Conservation (phyloP, 1,140 invertebrate species). For the Drosophila sturtevanti region DNA sequence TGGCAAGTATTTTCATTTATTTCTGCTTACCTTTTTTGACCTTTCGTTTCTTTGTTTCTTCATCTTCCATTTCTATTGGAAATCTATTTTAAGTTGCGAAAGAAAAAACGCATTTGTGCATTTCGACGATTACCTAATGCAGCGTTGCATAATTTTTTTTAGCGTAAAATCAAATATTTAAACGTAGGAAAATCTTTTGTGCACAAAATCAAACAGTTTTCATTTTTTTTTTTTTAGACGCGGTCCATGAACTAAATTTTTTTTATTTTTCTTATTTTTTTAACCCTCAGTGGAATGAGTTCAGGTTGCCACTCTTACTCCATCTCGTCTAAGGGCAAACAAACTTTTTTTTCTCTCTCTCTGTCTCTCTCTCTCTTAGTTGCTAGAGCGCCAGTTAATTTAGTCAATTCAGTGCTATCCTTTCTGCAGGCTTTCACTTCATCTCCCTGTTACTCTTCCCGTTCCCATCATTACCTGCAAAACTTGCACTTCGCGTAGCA, state of each 20-base stretch:
- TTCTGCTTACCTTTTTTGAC: background rate
- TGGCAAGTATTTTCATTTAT: background rate
- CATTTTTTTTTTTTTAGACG: constrained; percentile 24
- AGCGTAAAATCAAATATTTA: constrained; percentile 71
- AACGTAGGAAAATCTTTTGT: constrained; percentile 68
- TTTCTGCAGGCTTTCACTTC: background rate
- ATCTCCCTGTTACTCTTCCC: background rate
- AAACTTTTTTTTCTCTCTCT: constrained; percentile 46
- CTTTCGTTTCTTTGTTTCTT: background rate
- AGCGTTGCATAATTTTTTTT: constrained; percentile 75
- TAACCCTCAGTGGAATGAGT: background rate
- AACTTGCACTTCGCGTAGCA: constrained; percentile 46
- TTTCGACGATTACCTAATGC: constrained; percentile 69
- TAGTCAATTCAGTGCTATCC: constrained; percentile 67
- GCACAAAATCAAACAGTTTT: constrained; percentile 63
- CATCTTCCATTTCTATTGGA: background rate
- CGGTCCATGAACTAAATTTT: constrained; percentile 1
- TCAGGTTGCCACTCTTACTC: background rate
- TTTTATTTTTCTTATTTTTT: background rate
- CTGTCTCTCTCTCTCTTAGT: background rate
- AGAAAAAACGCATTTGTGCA: constrained; percentile 54
- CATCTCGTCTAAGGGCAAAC: constrained; percentile 60
- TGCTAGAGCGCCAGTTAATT: constrained; percentile 65
- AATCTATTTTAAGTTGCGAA: constrained; percentile 14
- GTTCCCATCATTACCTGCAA: background rate